Percentiles rank a stretch among this genome's conserved stretches.
These are phyloP conservation scores for Montifringilla adamsi DNA, from an alignment of 2,113 vertebrate genomes.

Conservation along the genomic window DNA sequence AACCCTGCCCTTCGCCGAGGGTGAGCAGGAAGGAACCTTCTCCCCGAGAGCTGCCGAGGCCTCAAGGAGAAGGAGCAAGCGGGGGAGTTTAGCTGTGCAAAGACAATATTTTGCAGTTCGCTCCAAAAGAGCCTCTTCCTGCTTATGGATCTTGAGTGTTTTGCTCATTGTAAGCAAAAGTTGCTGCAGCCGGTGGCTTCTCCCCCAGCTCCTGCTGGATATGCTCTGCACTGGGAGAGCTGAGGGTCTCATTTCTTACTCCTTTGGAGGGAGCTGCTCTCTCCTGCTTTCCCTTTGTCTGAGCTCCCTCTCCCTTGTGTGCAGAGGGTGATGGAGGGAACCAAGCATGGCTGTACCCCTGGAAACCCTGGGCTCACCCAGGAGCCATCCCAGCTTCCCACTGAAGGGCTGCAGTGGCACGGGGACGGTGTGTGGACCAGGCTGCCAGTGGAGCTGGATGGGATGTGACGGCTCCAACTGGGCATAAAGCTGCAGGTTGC, in stretches of 20 bases:
- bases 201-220: not conserved
- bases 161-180: not conserved
- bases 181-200: not conserved
- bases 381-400: accelerated
- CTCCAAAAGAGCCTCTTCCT: constrained; percentile 6
- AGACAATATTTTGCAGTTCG: constrained; percentile 17
- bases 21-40: constrained; percentile 8
- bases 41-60: not conserved
- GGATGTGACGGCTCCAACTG: constrained; percentile 63
- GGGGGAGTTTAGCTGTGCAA: not conserved
- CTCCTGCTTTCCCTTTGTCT: not conserved
- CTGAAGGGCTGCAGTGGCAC: accelerated
- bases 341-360: not conserved
- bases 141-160: not conserved
- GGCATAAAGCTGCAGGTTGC: constrained; percentile 72
- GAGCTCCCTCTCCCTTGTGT: not conserved
- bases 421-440: not conserved
- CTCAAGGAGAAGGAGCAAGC: not conserved
- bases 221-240: accelerated
- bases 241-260: not conserved
- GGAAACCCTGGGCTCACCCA: not conserved
- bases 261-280: not conserved
- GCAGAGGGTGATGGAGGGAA: not conserved
- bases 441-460: constrained; percentile 59
- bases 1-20: not conserved